These are phyloP conservation scores for Channa striata DNA, from an alignment of 2,797 vertebrate species.

Conservation along the genomic window DNA sequence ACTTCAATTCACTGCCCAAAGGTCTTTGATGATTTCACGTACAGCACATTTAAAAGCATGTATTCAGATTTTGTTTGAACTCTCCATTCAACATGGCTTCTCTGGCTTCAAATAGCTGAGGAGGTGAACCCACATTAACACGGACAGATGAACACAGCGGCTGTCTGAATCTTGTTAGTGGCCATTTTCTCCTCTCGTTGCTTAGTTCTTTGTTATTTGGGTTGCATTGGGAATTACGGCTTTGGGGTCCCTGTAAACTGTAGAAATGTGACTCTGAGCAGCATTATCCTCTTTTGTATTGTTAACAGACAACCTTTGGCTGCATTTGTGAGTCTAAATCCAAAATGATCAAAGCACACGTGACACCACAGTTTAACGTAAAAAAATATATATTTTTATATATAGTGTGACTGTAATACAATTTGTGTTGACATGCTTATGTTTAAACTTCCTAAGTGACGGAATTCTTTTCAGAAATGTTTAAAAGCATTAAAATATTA, in stretches of 20 bases:
- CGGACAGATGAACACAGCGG: slow-evolving; percentile 62
- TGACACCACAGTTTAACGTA: background rate
- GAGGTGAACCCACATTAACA: slow-evolving; percentile 41
- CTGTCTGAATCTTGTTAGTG: slow-evolving; percentile 49
- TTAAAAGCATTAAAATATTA: background rate
- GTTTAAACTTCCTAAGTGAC: slow-evolving; percentile 1
- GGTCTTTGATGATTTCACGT: slow-evolving; percentile 17
- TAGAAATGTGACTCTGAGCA: slow-evolving; percentile 17
- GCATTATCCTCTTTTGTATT: background rate
- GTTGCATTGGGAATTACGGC: slow-evolving; percentile 13
- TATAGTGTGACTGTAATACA: background rate
- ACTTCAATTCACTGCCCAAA: slow-evolving; percentile 10
- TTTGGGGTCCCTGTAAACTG: slow-evolving; percentile 21
- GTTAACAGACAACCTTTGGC: slow-evolving; percentile 12
- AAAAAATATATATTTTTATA: too few species aligned
- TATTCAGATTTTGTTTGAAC: slow-evolving; percentile 20
- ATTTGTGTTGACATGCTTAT: background rate
- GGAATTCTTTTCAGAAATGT: background rate
- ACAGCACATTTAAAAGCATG: slow-evolving; percentile 29
- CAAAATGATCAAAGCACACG: slow-evolving; percentile 7
- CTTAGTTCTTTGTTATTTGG: slow-evolving; percentile 38
- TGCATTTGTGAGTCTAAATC: slow-evolving; percentile 18
- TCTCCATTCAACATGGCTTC: slow-evolving; percentile 11
- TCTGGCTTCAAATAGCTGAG: slow-evolving; percentile 37
- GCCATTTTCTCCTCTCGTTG: slow-evolving; percentile 45